phyloP scores from a whole-genome alignment of 2,113 vertebrate species.

The Melanerpes aurifrons region DNA sequence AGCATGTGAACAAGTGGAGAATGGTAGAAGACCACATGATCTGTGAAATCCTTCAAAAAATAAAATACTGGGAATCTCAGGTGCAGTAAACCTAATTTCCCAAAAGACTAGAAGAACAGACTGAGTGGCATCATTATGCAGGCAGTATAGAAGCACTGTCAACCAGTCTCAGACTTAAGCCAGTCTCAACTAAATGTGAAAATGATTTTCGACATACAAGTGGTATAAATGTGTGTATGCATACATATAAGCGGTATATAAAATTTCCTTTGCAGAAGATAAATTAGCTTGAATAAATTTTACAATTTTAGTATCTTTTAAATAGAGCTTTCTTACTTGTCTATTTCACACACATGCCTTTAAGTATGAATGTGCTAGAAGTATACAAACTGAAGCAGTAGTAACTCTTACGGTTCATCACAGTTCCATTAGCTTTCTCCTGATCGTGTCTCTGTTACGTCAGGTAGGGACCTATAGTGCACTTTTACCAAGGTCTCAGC shows the following conservation, averaged over 20 bases:
- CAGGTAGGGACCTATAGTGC: not conserved
- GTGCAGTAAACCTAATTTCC: not conserved
- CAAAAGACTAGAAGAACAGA: not conserved
- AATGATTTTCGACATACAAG: not conserved
- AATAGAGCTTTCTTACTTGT: not conserved
- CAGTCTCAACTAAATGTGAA: not conserved
- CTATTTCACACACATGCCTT: not conserved
- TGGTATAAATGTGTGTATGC: not conserved
- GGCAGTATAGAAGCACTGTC: not conserved
- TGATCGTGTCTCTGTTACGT: not conserved
- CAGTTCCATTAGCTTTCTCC: not conserved
- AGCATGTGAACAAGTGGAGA: not conserved
- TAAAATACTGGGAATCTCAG: not conserved
- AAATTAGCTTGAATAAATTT: not conserved
- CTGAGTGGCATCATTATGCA: not conserved
- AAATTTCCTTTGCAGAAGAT: not conserved
- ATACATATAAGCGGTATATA: not conserved
- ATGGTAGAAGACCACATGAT: not conserved
- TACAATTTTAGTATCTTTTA: not conserved
- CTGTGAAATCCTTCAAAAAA: not conserved
- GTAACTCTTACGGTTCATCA: not conserved
- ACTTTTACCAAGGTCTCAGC: not conserved
- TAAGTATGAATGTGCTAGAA: not conserved
- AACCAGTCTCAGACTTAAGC: not conserved
- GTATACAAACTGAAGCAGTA: not conserved